Percentiles rank a stretch among this genome's conserved stretches.
Conservation (phyloP, 2,797 vertebrate species). For the Natrix natrix region DNA sequence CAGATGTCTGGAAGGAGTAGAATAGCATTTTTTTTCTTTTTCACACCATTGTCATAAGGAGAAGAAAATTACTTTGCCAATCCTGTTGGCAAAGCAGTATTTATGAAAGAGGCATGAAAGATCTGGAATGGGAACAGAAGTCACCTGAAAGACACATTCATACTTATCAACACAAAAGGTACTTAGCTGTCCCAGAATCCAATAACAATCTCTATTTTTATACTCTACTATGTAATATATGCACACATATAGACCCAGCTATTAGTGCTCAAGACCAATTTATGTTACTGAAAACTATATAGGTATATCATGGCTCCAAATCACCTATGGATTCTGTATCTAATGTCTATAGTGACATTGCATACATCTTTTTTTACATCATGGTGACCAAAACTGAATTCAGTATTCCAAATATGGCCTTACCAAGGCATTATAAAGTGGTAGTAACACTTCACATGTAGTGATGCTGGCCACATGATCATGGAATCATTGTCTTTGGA, state of each 20-base stretch:
- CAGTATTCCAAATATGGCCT: too few relatives aligned
- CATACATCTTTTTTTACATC: too few relatives aligned
- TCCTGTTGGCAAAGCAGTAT: not conserved
- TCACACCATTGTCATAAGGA: not conserved
- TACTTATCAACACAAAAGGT: not conserved
- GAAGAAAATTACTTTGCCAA: not conserved
- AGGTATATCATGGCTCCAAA: not conserved
- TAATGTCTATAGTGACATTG: not conserved
- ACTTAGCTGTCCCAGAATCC: not conserved
- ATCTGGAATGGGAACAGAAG: not conserved
- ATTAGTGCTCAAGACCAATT: conserved; percentile 15
- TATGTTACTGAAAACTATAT: not conserved
- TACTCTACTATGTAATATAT: conserved; percentile 2
- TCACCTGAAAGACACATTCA: not conserved
- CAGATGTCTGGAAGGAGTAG: not conserved
- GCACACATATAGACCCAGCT: not conserved
- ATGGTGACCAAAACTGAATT: too few relatives aligned
- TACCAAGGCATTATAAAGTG: too few relatives aligned
- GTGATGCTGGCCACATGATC: not conserved
- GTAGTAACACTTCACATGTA: not conserved
- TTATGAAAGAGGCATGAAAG: not conserved
- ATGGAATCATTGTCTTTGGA: not conserved
- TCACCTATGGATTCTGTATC: fast-evolving
- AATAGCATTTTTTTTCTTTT: not conserved
- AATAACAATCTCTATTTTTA: not conserved